A percentile compares a stretch with the other conserved stretches of the same genome.
Evolutionary conservation across 2,797 vertebrate species (phyloP).

Genomic region (Pygocentrus nattereri): DNA sequence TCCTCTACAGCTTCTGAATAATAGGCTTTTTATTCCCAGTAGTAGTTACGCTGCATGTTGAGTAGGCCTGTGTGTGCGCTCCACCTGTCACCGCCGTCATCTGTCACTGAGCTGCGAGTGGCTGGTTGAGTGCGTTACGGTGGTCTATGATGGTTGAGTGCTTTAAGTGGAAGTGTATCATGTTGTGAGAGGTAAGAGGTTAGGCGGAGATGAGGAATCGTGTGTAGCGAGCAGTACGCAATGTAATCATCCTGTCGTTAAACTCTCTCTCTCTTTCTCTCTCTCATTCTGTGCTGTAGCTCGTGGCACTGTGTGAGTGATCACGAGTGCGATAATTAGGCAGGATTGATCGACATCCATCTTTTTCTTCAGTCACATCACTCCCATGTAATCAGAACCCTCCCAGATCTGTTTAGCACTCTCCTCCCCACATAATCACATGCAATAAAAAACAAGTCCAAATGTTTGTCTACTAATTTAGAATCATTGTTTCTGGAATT

Average conservation of each 20-base stretch:
- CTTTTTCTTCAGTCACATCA: not conserved
- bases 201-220: conserved; percentile 1
- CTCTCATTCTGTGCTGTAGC: not conserved
- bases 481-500: no score
- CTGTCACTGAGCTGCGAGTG: not conserved
- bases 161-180: conserved; percentile 10
- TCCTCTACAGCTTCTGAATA: not conserved
- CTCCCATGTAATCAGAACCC: not conserved
- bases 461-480: no score
- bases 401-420: not conserved
- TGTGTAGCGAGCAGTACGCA: conserved; percentile 1
- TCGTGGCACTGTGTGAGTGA: not conserved
- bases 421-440: no score
- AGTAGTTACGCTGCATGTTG: not conserved
- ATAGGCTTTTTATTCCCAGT: not conserved
- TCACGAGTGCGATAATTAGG: conserved; percentile 17
- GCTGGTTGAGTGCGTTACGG: conserved; percentile 6
- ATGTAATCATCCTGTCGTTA: conserved; percentile 28
- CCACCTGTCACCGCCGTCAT: conserved; percentile 1
- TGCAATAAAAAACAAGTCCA: no score
- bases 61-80: not conserved
- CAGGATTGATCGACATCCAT: conserved; percentile 6
- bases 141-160: not conserved
- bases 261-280: conserved; percentile 7
- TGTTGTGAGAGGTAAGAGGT: conserved; percentile 19